A percentile compares a stretch with the other conserved stretches of the same genome.
phyloP scores from a whole-genome alignment of 2,113 vertebrate species.

The Neofelis nebulosa region DNA sequence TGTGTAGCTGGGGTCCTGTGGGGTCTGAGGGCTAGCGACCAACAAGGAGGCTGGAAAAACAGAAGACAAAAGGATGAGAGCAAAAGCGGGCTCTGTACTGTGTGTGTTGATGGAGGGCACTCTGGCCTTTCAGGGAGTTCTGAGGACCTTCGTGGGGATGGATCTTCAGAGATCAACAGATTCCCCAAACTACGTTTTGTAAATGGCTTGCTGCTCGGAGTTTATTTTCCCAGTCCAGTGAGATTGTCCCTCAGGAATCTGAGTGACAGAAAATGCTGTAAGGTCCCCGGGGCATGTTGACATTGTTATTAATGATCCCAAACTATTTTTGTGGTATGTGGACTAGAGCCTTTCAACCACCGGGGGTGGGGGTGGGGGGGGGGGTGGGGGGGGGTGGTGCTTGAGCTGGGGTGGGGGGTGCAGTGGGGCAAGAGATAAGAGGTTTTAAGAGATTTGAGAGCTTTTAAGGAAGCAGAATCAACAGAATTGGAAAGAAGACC shows the following conservation, averaged over 20 bases:
- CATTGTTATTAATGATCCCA: background rate
- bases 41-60: background rate
- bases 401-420: rapidly evolving
- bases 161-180: rapidly evolving
- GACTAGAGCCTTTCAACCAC: background rate
- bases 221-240: too few species aligned
- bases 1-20: background rate
- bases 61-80: background rate
- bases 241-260: background rate
- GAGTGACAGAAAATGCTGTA: background rate
- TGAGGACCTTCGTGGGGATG: too few species aligned
- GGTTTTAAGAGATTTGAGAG: background rate
- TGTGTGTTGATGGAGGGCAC: rapidly evolving
- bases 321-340: background rate
- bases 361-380: background rate
- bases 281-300: too few species aligned
- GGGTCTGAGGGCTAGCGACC: background rate
- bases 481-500: background rate
- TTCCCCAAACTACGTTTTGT: background rate
- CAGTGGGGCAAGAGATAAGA: background rate
- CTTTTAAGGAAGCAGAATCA: background rate
- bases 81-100: rapidly evolving
- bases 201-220: background rate
- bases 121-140: background rate
- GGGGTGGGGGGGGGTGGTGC: background rate